Percentiles rank a stretch among this genome's conserved stretches.
Evolutionary conservation across 2,113 vertebrate genomes (phyloP).

Genomic region (Conger conger): DNA sequence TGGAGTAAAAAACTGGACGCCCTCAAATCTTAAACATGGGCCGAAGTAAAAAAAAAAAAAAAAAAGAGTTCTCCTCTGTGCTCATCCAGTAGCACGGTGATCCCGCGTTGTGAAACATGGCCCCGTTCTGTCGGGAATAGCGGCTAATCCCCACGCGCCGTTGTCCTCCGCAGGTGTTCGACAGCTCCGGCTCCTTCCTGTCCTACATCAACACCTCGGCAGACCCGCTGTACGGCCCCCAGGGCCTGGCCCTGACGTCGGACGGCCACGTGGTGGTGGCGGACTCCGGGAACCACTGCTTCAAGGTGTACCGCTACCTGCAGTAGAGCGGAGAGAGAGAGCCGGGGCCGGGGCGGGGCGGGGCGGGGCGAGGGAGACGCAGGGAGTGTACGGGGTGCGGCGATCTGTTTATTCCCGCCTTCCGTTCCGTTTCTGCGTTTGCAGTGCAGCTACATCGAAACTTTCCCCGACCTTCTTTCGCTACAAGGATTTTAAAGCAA

Average conservation of each 20-base stretch:
- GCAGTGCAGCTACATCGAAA: neutral
- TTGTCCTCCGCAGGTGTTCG: conserved; percentile 79
- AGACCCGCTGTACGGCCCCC: conserved; percentile 90
- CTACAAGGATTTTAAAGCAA: neutral
- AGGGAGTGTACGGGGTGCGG: conserved; percentile 16
- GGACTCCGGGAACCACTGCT: conserved; percentile 96
- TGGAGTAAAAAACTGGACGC: no score
- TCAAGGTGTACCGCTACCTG: conserved; percentile 96
- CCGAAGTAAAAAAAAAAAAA: no score
- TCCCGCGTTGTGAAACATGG: no score
- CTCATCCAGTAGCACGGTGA: no score
- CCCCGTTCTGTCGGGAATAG: no score
- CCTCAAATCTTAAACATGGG: no score
- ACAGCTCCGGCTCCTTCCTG: conserved; percentile 91
- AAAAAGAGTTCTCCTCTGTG: no score
- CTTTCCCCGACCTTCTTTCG: neutral
- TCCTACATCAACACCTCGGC: conserved; percentile 96
- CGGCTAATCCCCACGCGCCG: no score
- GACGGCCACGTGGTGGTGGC: conserved; percentile 95
- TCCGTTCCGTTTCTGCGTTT: conserved; percentile 22
- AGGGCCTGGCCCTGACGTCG: conserved; percentile 92
- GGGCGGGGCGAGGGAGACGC: neutral
- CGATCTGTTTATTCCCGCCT: neutral
- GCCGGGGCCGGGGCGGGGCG: no score
- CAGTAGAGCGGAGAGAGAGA: conserved; percentile 68